phyloP scores from a whole-genome alignment of 64 coral and sea anemone genomes.

The Anthopleura sola region DNA sequence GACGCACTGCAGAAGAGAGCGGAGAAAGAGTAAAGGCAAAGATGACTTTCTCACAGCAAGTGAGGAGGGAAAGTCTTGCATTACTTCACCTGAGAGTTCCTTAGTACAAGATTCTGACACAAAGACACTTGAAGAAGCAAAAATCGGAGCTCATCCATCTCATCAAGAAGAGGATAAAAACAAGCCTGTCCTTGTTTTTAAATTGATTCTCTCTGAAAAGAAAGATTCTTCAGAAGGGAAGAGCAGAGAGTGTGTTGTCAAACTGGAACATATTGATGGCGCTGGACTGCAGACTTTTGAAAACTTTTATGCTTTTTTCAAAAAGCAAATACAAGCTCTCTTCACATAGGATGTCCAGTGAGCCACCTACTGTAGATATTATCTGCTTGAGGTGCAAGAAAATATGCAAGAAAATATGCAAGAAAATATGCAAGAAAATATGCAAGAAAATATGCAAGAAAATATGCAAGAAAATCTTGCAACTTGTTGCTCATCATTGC shows the following conservation, averaged over 20 bases:
- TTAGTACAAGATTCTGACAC: not conserved
- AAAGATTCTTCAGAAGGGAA: not conserved
- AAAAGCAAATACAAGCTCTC: constrained; percentile 15
- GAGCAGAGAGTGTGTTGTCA: constrained; percentile 11
- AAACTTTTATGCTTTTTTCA: constrained; percentile 55
- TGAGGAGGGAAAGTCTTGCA: not conserved
- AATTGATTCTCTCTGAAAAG: not conserved
- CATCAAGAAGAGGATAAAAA: not conserved
- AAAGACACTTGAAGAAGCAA: not conserved
- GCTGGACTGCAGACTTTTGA: constrained; percentile 38
- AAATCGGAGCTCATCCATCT: not conserved
- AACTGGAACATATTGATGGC: constrained; percentile 34
- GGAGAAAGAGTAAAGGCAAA: constrained; percentile 11
- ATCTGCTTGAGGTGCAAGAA: no score
- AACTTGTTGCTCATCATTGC: no score
- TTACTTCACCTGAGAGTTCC: not conserved
- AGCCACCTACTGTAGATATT: no score
- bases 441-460: no score
- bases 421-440: no score
- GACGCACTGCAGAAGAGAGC: constrained; percentile 55
- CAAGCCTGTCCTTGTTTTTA: not conserved
- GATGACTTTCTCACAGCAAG: not conserved
- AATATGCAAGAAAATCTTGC: no score
- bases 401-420: no score
- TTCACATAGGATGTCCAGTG: not conserved